These are phyloP conservation scores for Temnothorax ravouxi DNA, from an alignment of 2,888 invertebrate genomes.

Conservation along the genomic window DNA sequence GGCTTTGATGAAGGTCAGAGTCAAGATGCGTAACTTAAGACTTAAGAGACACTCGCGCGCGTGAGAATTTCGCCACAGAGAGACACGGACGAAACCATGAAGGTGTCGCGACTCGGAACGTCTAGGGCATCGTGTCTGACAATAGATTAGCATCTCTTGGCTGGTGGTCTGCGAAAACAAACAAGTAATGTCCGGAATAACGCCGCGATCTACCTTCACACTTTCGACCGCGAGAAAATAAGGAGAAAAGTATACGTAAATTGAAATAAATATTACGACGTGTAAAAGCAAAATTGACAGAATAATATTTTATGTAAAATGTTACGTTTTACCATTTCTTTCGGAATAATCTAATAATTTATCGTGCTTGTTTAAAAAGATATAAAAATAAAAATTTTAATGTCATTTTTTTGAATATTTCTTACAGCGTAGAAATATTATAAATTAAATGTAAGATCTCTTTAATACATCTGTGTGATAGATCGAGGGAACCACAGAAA, in stretches of 20 bases:
- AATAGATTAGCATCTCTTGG: slow-evolving; percentile 43
- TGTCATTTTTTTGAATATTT: not conserved
- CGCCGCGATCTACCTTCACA: not conserved
- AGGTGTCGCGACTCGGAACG: slow-evolving; percentile 40
- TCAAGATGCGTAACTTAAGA: slow-evolving; percentile 71
- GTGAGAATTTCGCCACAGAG: slow-evolving; percentile 60
- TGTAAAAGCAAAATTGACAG: not conserved
- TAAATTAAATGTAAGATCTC: not conserved
- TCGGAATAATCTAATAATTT: slow-evolving; percentile 1
- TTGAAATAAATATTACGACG: not conserved
- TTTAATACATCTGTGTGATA: slow-evolving; percentile 22
- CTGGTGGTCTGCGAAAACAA: slow-evolving; percentile 20
- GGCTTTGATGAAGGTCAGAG: slow-evolving; percentile 74
- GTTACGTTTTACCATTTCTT: not conserved
- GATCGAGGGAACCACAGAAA: slow-evolving; percentile 17
- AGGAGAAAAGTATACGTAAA: not conserved
- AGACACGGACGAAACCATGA: slow-evolving; percentile 51
- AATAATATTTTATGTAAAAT: not conserved
- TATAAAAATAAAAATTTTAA: not conserved
- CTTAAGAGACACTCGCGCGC: slow-evolving; percentile 47
- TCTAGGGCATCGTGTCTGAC: slow-evolving; percentile 28
- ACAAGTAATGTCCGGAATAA: not conserved
- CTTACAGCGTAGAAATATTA: not conserved
- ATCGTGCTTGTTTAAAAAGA: not conserved
- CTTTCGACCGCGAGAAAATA: not conserved